Base-by-base conservation (phyloP, 2,888 invertebrate genomes). In the Sarcophaga variegata region DNA sequence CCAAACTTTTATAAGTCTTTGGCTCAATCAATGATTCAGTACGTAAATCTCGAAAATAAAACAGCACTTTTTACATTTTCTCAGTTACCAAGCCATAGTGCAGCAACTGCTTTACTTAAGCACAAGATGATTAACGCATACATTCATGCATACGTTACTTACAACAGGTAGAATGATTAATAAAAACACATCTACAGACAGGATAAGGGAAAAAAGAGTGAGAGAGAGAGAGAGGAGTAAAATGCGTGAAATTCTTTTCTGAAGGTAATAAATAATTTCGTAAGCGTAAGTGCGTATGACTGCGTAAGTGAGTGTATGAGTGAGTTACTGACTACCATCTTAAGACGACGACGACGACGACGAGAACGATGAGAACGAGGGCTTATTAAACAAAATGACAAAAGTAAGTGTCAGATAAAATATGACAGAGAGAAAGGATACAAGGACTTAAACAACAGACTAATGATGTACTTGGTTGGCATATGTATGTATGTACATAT, bases 391-490 rank as follows among this genome's bases (percentile, higher is more conserved):
- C 62, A 60, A 63, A 72, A 59, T 54, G 77, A 45, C 81, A 60
- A 75, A 64, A 75, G 67, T 62, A 71, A 20, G 66, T 27, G 25
- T 60, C 17, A 49, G 14, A 66, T 76, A 78, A 54, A 74, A 78
- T 63, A 77, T 70, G 60, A 63, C 71, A 54, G 5, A 79, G 59
- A 71, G 25, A 66, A 70, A 77, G 66, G 47, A 75, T 60, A 66
- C 62, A 81, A 75, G 20, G 66, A 87, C 75, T 81, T 79, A 27
- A 84, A 78, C 78, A 81, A 76, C 71, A 81, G 66, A 84, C 84
- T 87, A 84, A 87, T 87, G 83, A 84, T 79, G 81, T 79, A 75
- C 84, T 87, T 79, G 11, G 70, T 37, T 37, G 37, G 10, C 37
- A 37, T 37, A 37, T 37, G 54, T 5, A 62, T 17, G 54, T 54